A percentile compares a stretch with the other conserved stretches of the same genome.
These are phyloP conservation scores for Adrianichthys oophorus DNA, from an alignment of 2,797 vertebrate genomes.

Conservation along the genomic window DNA sequence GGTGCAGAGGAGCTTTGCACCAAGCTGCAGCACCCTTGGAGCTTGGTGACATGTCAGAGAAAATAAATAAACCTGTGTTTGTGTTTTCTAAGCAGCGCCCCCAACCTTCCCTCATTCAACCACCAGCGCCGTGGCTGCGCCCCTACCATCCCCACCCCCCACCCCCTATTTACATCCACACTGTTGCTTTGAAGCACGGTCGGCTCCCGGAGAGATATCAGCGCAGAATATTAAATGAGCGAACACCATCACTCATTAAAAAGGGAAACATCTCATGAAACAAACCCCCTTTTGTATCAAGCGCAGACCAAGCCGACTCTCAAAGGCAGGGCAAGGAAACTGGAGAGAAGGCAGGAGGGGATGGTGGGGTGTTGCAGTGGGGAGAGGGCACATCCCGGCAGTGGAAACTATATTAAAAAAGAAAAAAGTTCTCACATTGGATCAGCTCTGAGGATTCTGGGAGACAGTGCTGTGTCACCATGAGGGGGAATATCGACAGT, in stretches of 20 bases:
- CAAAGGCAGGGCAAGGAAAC: constrained; percentile 43
- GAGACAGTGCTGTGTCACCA: constrained; percentile 13
- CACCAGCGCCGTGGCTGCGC: constrained; percentile 2
- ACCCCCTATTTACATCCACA: constrained; percentile 63
- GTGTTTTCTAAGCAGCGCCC: constrained; percentile 59
- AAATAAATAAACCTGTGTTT: constrained; percentile 76
- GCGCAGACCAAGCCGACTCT: constrained; percentile 41
- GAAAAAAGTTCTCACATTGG: constrained; percentile 37
- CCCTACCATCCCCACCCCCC: constrained; percentile 2
- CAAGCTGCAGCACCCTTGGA: constrained; percentile 45
- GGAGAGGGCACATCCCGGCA: not conserved
- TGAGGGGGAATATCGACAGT: constrained; percentile 6
- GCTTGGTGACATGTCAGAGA: constrained; percentile 68
- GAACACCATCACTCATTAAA: constrained; percentile 77
- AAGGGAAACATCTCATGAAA: constrained; percentile 72
- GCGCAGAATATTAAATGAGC: constrained; percentile 74
- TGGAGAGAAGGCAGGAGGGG: constrained; percentile 11
- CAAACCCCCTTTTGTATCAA: constrained; percentile 71
- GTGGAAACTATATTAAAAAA: constrained; percentile 22
- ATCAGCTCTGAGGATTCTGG: constrained; percentile 28
- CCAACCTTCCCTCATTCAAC: constrained; percentile 10
- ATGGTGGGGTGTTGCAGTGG: not conserved
- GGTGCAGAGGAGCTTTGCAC: constrained; percentile 69
- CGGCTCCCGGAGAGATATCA: constrained; percentile 66
- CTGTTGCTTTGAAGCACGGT: constrained; percentile 70